A percentile compares a stretch with the other conserved stretches of the same genome.
Conservation (phyloP, 2,797 vertebrate species). For the Microtus californicus region DNA sequence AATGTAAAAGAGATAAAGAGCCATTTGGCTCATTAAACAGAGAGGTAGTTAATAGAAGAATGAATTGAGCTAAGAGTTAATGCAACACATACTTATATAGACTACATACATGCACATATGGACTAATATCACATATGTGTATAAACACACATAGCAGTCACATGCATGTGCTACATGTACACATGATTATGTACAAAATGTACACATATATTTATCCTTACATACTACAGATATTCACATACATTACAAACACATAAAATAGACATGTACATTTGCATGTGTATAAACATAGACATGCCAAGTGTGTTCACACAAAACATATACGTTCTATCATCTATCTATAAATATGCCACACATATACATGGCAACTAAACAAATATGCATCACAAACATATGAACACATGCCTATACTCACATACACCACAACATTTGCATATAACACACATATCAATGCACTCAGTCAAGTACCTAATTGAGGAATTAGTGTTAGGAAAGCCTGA, state of each 20-base stretch:
- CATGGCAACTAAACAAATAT: background rate
- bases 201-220: background rate
- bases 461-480: background rate
- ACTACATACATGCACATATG: background rate
- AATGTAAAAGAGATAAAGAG: conserved; percentile 35
- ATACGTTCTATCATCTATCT: background rate
- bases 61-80: background rate
- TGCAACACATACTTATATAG: background rate
- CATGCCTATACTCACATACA: background rate
- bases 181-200: background rate
- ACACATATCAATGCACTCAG: background rate
- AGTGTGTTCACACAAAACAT: background rate
- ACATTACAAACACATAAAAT: background rate
- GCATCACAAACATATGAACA: background rate
- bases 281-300: background rate
- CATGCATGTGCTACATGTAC: background rate
- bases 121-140: background rate
- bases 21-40: background rate
- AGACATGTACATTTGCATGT: background rate
- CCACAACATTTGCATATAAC: background rate
- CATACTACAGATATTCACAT: background rate
- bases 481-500: background rate
- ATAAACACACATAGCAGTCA: background rate
- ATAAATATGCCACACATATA: background rate
- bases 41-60: background rate